Evolutionary conservation across 2,888 invertebrate genomes (phyloP).

Genomic region (Caenorhabditis afra): DNA sequence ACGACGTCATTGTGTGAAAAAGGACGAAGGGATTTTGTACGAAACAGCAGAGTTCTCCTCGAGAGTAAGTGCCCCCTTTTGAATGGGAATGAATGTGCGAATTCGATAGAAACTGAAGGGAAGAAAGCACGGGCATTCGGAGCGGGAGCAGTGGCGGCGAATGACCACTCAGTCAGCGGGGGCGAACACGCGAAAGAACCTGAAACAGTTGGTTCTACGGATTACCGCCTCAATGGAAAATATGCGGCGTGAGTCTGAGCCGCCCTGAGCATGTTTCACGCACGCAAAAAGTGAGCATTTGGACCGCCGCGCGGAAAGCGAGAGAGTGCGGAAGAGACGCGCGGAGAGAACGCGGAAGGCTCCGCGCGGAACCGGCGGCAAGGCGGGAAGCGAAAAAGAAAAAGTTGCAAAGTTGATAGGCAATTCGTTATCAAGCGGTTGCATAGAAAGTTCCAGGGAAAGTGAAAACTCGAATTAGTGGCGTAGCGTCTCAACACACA

Average conservation of each 20-base stretch:
- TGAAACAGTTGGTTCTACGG: conserved; percentile 55
- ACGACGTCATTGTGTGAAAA: neutral
- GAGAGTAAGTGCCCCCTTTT: neutral
- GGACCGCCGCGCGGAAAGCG: conserved; percentile 41
- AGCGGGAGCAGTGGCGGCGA: neutral
- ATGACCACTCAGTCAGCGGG: conserved; percentile 6
- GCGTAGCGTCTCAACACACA: no score
- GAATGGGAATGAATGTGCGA: conserved; percentile 34
- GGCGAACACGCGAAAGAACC: conserved; percentile 24
- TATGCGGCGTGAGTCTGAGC: neutral
- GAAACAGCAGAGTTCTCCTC: neutral
- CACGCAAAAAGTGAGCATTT: conserved; percentile 20
- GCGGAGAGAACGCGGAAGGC: conserved; percentile 20
- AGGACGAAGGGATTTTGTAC: conserved; percentile 5
- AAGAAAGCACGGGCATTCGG: neutral
- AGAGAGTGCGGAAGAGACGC: conserved; percentile 28
- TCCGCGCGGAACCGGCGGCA: conserved; percentile 7
- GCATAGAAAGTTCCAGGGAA: neutral
- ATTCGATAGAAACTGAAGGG: neutral
- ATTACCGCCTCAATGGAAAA: conserved; percentile 36
- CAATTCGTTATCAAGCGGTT: neutral
- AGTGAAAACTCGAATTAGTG: neutral
- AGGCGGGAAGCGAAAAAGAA: conserved; percentile 5
- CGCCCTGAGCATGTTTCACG: conserved; percentile 51
- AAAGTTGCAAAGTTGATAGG: conserved; percentile 16